Conservation (phyloP, 2,888 invertebrate genomes). For the Drosophila quasianomalipes region DNA sequence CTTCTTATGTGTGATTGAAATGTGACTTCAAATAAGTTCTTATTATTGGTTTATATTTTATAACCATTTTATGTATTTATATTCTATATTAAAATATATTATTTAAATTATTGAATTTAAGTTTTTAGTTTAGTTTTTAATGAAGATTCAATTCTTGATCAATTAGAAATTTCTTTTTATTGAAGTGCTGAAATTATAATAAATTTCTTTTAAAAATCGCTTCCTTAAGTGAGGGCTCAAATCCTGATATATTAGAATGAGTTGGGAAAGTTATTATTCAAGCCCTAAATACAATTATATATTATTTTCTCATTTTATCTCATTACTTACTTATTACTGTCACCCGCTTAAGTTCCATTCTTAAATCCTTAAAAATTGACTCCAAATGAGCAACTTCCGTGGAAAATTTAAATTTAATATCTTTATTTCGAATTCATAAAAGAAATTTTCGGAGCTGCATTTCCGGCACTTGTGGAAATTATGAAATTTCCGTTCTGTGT, state of each 20-base stretch:
- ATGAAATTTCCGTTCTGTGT: conserved; percentile 56
- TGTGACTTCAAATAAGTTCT: background rate
- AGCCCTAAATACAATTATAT: background rate
- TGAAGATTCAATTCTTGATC: background rate
- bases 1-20: background rate
- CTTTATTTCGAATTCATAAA: conserved; percentile 27
- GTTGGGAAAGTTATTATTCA: background rate
- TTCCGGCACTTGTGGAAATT: conserved; percentile 52
- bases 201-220: background rate
- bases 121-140: no score
- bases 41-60: background rate
- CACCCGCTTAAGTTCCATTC: background rate
- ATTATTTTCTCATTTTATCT: background rate
- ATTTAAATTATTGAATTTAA: background rate
- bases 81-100: background rate
- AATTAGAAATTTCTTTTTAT: background rate
- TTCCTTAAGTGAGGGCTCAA: background rate
- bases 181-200: background rate
- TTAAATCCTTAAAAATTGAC: conserved; percentile 13
- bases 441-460: conserved; percentile 52
- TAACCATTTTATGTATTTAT: background rate
- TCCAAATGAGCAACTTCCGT: conserved; percentile 38
- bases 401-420: conserved; percentile 12
- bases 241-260: background rate
- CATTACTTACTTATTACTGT: background rate